Conservation (phyloP, 2,797 vertebrate genomes). For the Phrynocephalus guinanensis region DNA sequence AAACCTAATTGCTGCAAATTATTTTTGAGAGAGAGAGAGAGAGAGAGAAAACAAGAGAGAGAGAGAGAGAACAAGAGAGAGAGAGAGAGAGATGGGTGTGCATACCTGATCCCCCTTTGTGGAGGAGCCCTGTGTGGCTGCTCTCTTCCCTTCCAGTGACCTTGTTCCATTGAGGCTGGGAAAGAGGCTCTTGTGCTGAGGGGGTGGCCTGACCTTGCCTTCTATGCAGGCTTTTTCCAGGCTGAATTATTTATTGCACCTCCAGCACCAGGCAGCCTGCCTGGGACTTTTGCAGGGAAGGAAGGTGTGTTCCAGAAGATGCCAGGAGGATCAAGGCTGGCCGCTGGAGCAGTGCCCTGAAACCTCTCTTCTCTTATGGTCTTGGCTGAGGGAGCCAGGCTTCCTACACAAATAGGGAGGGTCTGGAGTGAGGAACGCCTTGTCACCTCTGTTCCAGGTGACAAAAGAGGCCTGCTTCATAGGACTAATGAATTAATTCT, state of each 20-base stretch:
- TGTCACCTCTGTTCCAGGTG: too few species aligned
- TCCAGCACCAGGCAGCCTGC: neutral
- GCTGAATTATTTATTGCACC: neutral
- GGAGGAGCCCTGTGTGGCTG: too few species aligned
- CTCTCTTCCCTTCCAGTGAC: too few species aligned
- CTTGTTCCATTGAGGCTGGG: too few species aligned
- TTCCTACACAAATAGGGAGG: neutral
- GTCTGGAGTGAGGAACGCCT: neutral
- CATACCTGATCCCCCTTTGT: too few species aligned
- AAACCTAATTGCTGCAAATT: too few species aligned
- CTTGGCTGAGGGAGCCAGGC: neutral
- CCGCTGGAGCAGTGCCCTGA: neutral
- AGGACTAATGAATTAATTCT: neutral
- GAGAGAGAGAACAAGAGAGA: too few species aligned
- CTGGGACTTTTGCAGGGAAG: too few species aligned
- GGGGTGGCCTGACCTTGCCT: neutral
- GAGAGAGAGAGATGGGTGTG: too few species aligned
- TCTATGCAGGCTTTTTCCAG: neutral
- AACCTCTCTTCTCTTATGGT: neutral
- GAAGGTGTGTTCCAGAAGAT: neutral
- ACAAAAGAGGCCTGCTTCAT: too few species aligned
- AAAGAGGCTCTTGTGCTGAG: neutral
- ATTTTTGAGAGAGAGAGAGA: too few species aligned
- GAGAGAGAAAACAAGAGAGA: too few species aligned
- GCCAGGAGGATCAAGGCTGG: neutral